Percentiles rank a stretch among this genome's conserved stretches.
Evolutionary conservation across 2,113 vertebrate genomes (phyloP).

Genomic region (Bolborhynchus lineola): DNA sequence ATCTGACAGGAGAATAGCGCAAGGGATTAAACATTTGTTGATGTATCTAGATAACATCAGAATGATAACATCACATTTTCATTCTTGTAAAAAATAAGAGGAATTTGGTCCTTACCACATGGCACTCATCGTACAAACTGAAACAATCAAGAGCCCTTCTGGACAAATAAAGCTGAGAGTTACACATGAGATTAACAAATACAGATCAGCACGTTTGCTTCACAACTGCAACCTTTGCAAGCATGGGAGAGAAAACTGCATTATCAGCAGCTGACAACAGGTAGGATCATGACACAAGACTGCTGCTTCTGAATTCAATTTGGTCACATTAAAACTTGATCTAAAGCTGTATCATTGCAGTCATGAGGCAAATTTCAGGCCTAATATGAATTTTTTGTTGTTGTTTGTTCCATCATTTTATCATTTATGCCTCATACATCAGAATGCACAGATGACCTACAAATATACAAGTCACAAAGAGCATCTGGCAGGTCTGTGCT

Average conservation of each 20-base stretch:
- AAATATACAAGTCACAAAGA: constrained; percentile 34
- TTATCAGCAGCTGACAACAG: not conserved
- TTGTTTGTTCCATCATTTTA: not conserved
- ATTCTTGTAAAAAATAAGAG: not conserved
- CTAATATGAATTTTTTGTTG: not conserved
- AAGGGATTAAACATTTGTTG: not conserved
- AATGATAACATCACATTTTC: not conserved
- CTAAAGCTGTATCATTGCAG: not conserved
- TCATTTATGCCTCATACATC: not conserved
- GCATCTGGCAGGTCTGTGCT: constrained; percentile 24
- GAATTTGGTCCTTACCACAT: not conserved
- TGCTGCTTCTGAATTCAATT: not conserved
- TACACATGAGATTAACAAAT: not conserved
- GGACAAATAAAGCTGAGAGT: not conserved
- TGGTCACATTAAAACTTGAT: not conserved
- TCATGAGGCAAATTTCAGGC: not conserved
- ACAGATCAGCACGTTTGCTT: not conserved
- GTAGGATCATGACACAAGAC: not conserved
- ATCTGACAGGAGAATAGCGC: not conserved
- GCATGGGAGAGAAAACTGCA: not conserved
- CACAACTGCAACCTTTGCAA: not conserved
- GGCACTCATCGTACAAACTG: not conserved
- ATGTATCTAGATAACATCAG: not conserved
- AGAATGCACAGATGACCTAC: not conserved
- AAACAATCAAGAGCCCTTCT: not conserved